Evolutionary conservation across 2,888 invertebrate species (phyloP).

Genomic region (Blastobasis adustella): DNA sequence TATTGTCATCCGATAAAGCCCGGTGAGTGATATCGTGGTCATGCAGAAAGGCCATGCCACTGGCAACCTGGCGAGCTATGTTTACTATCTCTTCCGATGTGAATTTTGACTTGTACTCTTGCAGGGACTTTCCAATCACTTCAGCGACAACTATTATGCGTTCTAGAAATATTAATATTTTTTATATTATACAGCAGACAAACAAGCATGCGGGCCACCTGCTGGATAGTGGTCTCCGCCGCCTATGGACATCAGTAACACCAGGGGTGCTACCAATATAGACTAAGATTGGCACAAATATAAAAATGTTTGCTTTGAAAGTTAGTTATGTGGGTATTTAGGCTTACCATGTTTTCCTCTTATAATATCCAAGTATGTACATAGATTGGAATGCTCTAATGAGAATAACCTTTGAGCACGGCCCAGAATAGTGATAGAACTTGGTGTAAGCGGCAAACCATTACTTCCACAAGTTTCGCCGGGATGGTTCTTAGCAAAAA

Average conservation of each 20-base stretch:
- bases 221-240: too few relatives aligned
- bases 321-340: not conserved
- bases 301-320: too few relatives aligned
- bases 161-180: conserved; percentile 67
- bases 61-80: conserved; percentile 83
- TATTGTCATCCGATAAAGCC: conserved; percentile 87
- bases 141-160: conserved; percentile 89
- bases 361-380: conserved; percentile 92
- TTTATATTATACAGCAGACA: not conserved
- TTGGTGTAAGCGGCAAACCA: conserved; percentile 96
- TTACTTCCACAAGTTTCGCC: conserved; percentile 95
- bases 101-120: conserved; percentile 62
- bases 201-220: too few relatives aligned
- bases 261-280: too few relatives aligned
- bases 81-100: conserved; percentile 70
- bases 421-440: conserved; percentile 95
- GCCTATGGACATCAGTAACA: too few relatives aligned
- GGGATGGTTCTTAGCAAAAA: conserved; percentile 92
- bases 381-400: conserved; percentile 86
- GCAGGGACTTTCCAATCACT: conserved; percentile 80
- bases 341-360: conserved; percentile 93
- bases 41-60: conserved; percentile 84
- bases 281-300: too few relatives aligned
- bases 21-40: conserved; percentile 83
- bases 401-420: conserved; percentile 88